Conservation (phyloP, 1,140 invertebrate species). For the Akabosia matsudoensis region DNA sequence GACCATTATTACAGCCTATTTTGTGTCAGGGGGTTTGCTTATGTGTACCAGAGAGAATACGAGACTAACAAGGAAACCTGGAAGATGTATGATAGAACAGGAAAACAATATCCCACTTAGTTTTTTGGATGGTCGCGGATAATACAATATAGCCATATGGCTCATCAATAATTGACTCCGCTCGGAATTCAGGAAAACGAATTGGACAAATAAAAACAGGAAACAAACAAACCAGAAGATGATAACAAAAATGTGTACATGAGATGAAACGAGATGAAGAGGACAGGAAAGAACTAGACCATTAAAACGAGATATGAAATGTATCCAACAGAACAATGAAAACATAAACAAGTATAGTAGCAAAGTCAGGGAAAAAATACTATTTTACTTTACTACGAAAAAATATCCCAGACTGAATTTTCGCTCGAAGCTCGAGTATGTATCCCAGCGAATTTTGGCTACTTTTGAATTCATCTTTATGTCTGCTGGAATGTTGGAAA, state of each 20-base stretch:
- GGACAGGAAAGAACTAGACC: background rate
- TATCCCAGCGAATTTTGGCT: background rate
- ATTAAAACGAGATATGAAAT: background rate
- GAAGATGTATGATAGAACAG: too few species aligned
- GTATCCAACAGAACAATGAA: background rate
- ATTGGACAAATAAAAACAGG: background rate
- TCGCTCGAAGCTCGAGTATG: too few species aligned
- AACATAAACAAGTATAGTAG: too few species aligned
- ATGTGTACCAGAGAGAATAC: too few species aligned
- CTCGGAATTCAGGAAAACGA: background rate
- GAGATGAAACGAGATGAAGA: background rate
- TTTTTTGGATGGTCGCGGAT: background rate
- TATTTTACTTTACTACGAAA: too few species aligned
- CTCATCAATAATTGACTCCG: constrained; percentile 6
- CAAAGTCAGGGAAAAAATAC: too few species aligned
- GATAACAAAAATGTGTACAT: background rate
- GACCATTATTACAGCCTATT: background rate
- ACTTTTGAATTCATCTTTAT: background rate
- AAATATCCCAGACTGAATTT: too few species aligned
- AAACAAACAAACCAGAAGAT: background rate
- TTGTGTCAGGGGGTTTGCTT: too few species aligned
- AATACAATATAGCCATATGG: background rate
- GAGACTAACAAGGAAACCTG: too few species aligned
- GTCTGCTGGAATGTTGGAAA: background rate
- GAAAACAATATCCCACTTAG: background rate